Base-by-base conservation (phyloP, 2,797 vertebrate species). In the Hypotaenidia philippensis region DNA sequence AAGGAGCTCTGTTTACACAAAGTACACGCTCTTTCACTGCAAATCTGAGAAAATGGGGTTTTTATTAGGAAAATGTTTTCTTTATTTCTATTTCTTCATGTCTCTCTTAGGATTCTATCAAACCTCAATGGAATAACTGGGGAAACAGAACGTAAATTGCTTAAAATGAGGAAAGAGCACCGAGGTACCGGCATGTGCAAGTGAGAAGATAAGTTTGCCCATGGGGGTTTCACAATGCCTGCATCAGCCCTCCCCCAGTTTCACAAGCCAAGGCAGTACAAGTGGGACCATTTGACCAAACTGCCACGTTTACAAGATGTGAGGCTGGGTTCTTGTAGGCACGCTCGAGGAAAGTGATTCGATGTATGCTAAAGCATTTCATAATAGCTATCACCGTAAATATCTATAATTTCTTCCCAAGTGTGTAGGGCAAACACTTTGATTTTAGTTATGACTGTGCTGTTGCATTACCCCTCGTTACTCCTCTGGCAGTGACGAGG, bases 401-500 rank as follows among this genome's bases (percentile, higher is more conserved):
- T 61, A 59, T 7, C 19, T 40, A 2, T 29, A 4, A 80, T 81
- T 74, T 72, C 36, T 72, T 47, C 32, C 23, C 64, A 53, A 34
- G 21, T 3, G 9, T 4, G 5, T 21, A 57, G 18, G 1, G 0
- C 55, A 72, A 38, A 34, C 2, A 2, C 16, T 61, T 50, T 44
- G n/a, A 4, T 59, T 86, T 83, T 45, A 57, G 47, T 57, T 83
- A 32, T 4, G 40, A 18, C 29, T 66, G 14, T 47, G 26, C 9
- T 32, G 7, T 8, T 32, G 57, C 41, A 10, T 36, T 38, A 38
- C 41, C 41, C 41, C 18, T 44, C 41, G 19, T 44, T 44, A 44
- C 7, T 56, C 23, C 55, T 63, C 36, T 36, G 27, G 7, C 21
- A 27, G 13, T 11, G 11, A 25, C 2, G 0, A 0, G 1, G 9